These are phyloP conservation scores for Tamias sibiricus DNA, from an alignment of 2,113 vertebrate genomes.

Conservation along the genomic window DNA sequence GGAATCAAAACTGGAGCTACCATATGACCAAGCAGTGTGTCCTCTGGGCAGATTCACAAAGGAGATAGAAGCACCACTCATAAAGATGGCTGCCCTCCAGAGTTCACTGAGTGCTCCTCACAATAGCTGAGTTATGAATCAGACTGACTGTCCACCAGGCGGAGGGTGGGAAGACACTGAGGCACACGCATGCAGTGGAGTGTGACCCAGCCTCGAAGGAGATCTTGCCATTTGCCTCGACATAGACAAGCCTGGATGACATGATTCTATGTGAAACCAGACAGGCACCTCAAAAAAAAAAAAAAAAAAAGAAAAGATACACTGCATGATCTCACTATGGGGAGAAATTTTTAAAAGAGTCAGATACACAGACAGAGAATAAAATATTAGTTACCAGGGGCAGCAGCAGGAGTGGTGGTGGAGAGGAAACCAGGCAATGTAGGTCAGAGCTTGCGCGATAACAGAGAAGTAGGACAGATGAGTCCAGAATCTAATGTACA, in stretches of 20 bases:
- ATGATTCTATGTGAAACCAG: neutral
- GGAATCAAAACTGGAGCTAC: neutral
- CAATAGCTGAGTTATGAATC: neutral
- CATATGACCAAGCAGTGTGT: neutral
- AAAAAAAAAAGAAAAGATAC: neutral
- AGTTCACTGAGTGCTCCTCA: neutral
- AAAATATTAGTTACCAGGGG: neutral
- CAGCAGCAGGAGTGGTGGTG: rapidly evolving
- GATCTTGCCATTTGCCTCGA: neutral
- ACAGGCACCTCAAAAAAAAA: neutral
- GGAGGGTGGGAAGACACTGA: neutral
- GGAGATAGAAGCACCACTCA: neutral
- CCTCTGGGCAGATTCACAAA: neutral
- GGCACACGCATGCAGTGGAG: no score
- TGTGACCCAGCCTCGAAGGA: neutral
- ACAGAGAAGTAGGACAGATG: neutral
- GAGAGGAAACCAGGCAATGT: neutral
- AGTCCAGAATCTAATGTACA: neutral
- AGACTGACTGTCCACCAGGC: neutral
- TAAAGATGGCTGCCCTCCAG: neutral
- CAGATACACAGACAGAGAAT: neutral
- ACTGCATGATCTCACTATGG: neutral
- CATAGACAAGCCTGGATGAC: neutral
- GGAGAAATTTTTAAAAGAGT: neutral
- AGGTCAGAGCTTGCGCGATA: neutral